Base-by-base conservation (phyloP, 1,140 invertebrate species). In the Euwallacea similis region DNA sequence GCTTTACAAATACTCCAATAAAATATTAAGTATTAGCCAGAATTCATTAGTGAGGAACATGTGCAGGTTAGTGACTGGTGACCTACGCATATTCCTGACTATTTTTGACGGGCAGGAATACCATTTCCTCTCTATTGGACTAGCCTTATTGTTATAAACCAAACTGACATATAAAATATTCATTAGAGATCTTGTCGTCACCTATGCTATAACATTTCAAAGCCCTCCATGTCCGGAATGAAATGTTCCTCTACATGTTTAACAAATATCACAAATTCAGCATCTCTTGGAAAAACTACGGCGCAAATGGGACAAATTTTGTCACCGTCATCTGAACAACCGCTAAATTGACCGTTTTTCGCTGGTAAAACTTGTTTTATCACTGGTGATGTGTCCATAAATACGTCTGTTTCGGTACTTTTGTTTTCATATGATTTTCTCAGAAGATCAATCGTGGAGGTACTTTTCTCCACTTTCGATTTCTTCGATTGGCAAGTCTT, bases 171-270 rank as follows among this genome's bases (percentile, higher is more conserved):
- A 33, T 33, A 33, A 33, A 33, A 33, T 33, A 33, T 33, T 33
- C 4, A 33, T 33, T 1, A 33, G 21, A 33, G 4, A 33, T 33
- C 21, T 33, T 33, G 1, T 33, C 4, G 21, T 4, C 21, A 50
- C 46, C 13, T 13, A 55, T 71, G 63, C 63, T 74, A 75, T 71
- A 75, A 71, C 63, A 75, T 43, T 56, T 75, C 72, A 61, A 47
- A 75, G 46, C 41, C 50, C 56, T 66, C 66, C 8, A 61, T 50
- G 7, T 75, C 71, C 7, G 54, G 59, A 43, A 16, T 15, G 79
- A 87, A 87, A 78, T 87, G 85, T 68, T 78, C 82, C 79, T 87
- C 84, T 42, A 87, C 86, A 83, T 87, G 85, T 58, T 79, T 69
- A 65, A 84, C 80, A 73, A 87, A 86, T 42, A 82, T 79, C 21